A percentile compares a stretch with the other conserved stretches of the same genome.
phyloP scores from a whole-genome alignment of 2,888 invertebrate species.

The Formica aserva region DNA sequence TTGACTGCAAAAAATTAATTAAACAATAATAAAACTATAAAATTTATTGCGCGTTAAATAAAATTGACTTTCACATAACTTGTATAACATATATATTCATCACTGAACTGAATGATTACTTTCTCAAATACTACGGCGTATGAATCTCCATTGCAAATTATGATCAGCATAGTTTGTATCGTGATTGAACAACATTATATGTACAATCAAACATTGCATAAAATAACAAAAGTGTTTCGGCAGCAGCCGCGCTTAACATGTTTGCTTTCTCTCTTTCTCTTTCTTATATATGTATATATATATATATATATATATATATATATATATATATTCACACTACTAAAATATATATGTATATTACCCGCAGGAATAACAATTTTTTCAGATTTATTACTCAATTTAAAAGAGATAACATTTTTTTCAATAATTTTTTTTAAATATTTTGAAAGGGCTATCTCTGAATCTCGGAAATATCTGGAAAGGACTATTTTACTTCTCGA shows the following conservation, averaged over 20 bases:
- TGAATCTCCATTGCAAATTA: constrained; percentile 28
- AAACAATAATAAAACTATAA: constrained; percentile 31
- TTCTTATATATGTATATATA: too few species aligned
- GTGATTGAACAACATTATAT: constrained; percentile 71
- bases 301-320: too few species aligned
- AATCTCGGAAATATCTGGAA: too few species aligned
- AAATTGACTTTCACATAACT: constrained; percentile 14
- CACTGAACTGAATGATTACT: constrained; percentile 34
- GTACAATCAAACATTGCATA: constrained; percentile 85
- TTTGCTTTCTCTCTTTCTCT: constrained; percentile 44
- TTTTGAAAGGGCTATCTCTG: too few species aligned
- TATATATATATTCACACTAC: constrained; percentile 46
- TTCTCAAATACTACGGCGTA: constrained; percentile 27
- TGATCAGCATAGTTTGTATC: constrained; percentile 27
- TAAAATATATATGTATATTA: constrained; percentile 50
- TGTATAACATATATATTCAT: constrained; percentile 19
- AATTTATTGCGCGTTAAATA: constrained; percentile 29
- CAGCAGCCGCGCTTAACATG: constrained; percentile 77
- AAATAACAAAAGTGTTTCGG: constrained; percentile 82
- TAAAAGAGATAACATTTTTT: too few species aligned
- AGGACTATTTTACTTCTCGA: too few species aligned
- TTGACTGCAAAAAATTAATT: constrained; percentile 14
- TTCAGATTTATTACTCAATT: too few species aligned
- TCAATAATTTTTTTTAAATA: too few species aligned
- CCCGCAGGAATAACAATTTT: too few species aligned